Evolutionary conservation across 2,888 invertebrate species (phyloP).

Genomic region (Idaea biselata): DNA sequence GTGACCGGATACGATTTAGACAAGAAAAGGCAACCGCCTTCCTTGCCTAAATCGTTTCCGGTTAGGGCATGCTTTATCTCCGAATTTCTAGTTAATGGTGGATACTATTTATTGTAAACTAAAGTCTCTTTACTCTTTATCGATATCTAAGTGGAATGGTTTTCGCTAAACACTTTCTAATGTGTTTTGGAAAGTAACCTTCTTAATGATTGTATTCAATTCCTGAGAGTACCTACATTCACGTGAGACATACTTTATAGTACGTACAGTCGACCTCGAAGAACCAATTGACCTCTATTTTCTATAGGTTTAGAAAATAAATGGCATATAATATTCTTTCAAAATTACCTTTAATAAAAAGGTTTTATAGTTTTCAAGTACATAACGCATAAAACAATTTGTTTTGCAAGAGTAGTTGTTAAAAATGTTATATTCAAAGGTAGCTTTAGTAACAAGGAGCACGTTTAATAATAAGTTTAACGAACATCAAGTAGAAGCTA

Average conservation of each 20-base stretch:
- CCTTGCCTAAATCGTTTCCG: constrained; percentile 1
- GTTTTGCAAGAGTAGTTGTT: no score
- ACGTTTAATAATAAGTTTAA: no score
- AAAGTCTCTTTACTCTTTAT: no score
- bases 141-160: not conserved
- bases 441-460: no score
- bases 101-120: not conserved
- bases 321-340: no score
- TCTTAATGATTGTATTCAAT: not conserved
- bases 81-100: not conserved
- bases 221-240: not conserved
- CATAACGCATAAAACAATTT: no score
- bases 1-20: not conserved
- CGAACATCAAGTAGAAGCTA: no score
- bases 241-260: not conserved
- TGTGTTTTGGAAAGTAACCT: constrained; percentile 2
- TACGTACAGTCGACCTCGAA: not conserved
- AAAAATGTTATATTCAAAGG: no score
- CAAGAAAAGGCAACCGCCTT: not conserved
- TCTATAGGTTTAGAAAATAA: no score
- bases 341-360: no score
- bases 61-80: not conserved
- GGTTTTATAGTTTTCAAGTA: no score
- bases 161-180: constrained; percentile 3
- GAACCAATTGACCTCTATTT: not conserved